phyloP scores from a whole-genome alignment of 1,140 invertebrate species.

The Brachionus asplanchnoidis region DNA sequence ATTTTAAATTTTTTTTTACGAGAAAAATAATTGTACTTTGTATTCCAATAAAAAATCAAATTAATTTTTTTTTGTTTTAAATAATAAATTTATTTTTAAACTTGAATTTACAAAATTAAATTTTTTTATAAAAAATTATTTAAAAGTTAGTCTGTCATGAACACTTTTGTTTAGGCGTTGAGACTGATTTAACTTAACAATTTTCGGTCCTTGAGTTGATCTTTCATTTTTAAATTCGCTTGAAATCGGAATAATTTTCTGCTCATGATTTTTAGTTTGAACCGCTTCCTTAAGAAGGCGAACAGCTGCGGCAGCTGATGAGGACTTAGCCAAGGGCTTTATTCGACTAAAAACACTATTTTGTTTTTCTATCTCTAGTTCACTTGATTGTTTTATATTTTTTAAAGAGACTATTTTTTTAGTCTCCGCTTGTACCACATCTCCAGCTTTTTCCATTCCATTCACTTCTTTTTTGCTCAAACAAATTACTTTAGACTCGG shows the following conservation, averaged over 20 bases:
- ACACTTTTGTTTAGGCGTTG: not conserved
- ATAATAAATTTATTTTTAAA: not conserved
- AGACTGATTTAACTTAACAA: not conserved
- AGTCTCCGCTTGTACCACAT: not conserved
- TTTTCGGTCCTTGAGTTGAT: not conserved
- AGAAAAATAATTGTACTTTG: not conserved
- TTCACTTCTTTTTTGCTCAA: conserved; percentile 1
- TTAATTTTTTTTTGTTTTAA: not conserved
- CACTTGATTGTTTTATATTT: not conserved
- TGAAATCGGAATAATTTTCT: not conserved
- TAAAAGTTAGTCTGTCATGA: conserved; percentile 16
- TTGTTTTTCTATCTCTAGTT: not conserved
- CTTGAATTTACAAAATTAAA: not conserved
- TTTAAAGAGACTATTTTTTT: conserved; percentile 18
- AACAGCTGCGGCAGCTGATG: not conserved
- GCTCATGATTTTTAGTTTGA: not conserved
- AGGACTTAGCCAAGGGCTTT: not conserved
- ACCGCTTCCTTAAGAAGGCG: not conserved
- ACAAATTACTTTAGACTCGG: not conserved
- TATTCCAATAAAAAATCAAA: not conserved
- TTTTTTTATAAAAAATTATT: not conserved
- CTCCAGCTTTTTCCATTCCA: too few relatives aligned
- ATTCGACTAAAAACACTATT: not conserved
- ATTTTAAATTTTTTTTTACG: too few relatives aligned
- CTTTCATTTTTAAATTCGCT: not conserved